Evolutionary conservation across 1,140 invertebrate species (phyloP).

Genomic region (Drosophila fuyamai): DNA sequence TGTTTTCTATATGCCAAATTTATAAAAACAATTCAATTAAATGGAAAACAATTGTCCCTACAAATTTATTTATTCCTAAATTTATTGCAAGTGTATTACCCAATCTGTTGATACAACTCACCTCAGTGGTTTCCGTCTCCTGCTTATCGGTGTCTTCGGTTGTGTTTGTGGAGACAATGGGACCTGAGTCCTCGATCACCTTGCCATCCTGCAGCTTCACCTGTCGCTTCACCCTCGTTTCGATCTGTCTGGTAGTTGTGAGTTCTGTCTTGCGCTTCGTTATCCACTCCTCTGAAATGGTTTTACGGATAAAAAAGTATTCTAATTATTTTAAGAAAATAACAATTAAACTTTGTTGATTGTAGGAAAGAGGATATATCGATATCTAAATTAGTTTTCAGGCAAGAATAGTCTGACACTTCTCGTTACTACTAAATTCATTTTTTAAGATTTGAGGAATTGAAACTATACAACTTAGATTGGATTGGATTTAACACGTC

Average conservation of each 20-base stretch:
- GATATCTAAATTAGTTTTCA: too few species aligned
- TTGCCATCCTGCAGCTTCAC: conserved; percentile 95
- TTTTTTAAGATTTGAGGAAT: too few species aligned
- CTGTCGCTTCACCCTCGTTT: conserved; percentile 94
- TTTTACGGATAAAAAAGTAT: neutral
- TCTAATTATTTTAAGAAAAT: neutral
- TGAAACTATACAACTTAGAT: too few species aligned
- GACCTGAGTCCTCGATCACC: conserved; percentile 94
- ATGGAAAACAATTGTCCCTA: too few species aligned
- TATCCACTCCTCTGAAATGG: conserved; percentile 93
- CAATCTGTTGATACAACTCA: conserved; percentile 74
- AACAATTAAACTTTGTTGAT: neutral
- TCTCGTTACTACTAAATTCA: too few species aligned
- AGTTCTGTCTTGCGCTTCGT: conserved; percentile 94
- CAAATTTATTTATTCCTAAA: too few species aligned
- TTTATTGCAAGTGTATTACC: too few species aligned
- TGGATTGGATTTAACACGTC: too few species aligned
- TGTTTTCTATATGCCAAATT: too few species aligned
- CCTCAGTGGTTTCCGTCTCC: conserved; percentile 94
- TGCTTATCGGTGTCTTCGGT: conserved; percentile 95
- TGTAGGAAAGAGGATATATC: too few species aligned
- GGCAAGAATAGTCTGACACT: too few species aligned
- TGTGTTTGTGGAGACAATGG: conserved; percentile 94
- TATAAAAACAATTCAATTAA: too few species aligned
- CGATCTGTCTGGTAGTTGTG: conserved; percentile 94